Evolutionary conservation across 2,113 vertebrate species (phyloP).

Genomic region (Misgurnus mizolepis): DNA sequence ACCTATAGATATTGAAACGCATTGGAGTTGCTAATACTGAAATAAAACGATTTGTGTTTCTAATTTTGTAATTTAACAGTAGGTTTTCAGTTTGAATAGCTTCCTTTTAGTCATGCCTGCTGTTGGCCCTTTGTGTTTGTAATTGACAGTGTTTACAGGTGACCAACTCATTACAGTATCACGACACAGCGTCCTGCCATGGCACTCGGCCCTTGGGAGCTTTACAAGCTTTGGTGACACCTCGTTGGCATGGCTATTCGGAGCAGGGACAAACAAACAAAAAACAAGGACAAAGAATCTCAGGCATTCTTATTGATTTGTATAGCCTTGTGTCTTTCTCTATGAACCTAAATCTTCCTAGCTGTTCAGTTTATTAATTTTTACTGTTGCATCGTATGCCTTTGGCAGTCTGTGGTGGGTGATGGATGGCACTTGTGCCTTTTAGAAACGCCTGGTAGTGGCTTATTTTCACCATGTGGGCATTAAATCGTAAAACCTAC

Average conservation of each 20-base stretch:
- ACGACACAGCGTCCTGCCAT: neutral
- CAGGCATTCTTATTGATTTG: neutral
- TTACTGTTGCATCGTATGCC: conserved; percentile 29
- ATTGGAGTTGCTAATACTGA: conserved; percentile 1
- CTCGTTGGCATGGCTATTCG: neutral
- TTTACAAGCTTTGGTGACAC: conserved; percentile 8
- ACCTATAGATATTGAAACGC: conserved; percentile 19
- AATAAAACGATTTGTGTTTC: conserved; percentile 23
- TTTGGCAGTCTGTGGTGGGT: conserved; percentile 9
- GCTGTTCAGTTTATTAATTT: conserved; percentile 11
- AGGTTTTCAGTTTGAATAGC: neutral
- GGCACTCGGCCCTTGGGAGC: neutral
- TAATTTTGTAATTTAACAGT: neutral
- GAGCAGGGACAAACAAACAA: neutral
- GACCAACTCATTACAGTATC: conserved; percentile 20
- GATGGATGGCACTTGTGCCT: conserved; percentile 28
- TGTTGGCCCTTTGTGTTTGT: neutral
- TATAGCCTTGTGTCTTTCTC: conserved; percentile 20
- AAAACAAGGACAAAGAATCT: neutral
- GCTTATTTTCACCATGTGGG: conserved; percentile 6
- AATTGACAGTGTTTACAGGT: conserved; percentile 26
- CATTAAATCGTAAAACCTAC: conserved; percentile 20
- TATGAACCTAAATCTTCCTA: neutral
- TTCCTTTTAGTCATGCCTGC: neutral
- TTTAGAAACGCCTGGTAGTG: conserved; percentile 20